These are phyloP conservation scores for Todus mexicanus DNA, from an alignment of 2,797 vertebrate species.

Conservation along the genomic window DNA sequence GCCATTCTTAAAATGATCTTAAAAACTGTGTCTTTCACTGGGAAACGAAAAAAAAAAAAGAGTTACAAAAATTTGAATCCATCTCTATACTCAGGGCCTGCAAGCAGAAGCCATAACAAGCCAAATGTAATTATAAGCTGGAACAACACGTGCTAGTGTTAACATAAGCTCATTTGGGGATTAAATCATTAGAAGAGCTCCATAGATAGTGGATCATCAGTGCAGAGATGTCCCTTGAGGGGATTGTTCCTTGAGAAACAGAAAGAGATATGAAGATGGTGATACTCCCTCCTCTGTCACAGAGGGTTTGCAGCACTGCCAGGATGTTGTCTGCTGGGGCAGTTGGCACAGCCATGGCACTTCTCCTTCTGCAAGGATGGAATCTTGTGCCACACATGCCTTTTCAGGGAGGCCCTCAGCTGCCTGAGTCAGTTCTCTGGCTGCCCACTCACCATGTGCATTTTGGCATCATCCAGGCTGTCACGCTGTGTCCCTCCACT, in stretches of 20 bases:
- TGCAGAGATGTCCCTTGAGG: neutral
- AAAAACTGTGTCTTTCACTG: neutral
- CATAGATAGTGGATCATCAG: neutral
- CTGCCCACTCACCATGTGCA: neutral
- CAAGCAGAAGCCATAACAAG: neutral
- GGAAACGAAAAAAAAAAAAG: neutral
- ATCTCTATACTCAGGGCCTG: neutral
- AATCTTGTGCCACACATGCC: fast-evolving
- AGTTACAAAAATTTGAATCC: neutral
- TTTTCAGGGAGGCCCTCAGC: neutral
- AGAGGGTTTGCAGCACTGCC: neutral
- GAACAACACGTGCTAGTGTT: neutral
- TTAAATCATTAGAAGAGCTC: neutral
- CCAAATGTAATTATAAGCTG: neutral
- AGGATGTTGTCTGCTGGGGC: fast-evolving
- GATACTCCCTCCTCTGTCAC: neutral
- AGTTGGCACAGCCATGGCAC: neutral
- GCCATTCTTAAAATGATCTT: neutral
- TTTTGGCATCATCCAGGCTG: neutral
- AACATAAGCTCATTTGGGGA: neutral
- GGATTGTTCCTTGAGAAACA: neutral
- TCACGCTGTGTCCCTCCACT: fast-evolving
- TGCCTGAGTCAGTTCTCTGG: neutral
- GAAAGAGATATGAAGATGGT: fast-evolving
- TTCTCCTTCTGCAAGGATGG: neutral